These are phyloP conservation scores for Pipa parva DNA, from an alignment of 2,113 vertebrate genomes.

Conservation along the genomic window DNA sequence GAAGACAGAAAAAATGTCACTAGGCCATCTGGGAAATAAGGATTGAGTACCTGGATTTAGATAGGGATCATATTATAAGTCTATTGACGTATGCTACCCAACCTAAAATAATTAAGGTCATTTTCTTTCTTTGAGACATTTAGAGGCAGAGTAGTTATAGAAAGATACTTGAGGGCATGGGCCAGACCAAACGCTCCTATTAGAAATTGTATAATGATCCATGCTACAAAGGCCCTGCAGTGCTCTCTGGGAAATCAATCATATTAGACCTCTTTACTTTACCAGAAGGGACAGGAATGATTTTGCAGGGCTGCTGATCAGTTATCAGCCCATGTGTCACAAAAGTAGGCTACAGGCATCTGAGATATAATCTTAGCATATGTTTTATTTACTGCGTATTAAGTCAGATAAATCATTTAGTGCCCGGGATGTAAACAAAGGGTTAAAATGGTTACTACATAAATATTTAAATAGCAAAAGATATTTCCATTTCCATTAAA, in stretches of 20 bases:
- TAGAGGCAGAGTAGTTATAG: constrained; percentile 5
- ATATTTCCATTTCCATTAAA: too few species aligned
- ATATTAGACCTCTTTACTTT: not conserved
- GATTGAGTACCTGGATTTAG: constrained; percentile 33
- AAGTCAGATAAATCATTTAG: too few species aligned
- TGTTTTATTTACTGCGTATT: too few species aligned
- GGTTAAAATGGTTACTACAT: too few species aligned
- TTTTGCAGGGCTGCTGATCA: not conserved
- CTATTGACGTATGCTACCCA: constrained; percentile 30
- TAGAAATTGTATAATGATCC: not conserved
- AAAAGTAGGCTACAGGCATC: not conserved
- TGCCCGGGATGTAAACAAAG: too few species aligned
- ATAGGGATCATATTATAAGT: constrained; percentile 39
- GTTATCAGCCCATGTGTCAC: not conserved
- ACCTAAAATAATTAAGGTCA: constrained; percentile 34
- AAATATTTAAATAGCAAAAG: too few species aligned
- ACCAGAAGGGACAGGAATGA: not conserved
- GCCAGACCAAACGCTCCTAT: not conserved
- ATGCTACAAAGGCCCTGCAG: not conserved
- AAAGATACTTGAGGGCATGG: constrained; percentile 1
- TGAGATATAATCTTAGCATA: too few species aligned
- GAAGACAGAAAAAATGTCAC: constrained; percentile 39
- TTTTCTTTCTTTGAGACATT: constrained; percentile 20
- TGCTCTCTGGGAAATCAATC: not conserved
- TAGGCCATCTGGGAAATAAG: constrained; percentile 38